Percentiles rank a stretch among this genome's conserved stretches.
Conservation (phyloP, 1,140 invertebrate genomes). For the Nylanderia fulva region DNA sequence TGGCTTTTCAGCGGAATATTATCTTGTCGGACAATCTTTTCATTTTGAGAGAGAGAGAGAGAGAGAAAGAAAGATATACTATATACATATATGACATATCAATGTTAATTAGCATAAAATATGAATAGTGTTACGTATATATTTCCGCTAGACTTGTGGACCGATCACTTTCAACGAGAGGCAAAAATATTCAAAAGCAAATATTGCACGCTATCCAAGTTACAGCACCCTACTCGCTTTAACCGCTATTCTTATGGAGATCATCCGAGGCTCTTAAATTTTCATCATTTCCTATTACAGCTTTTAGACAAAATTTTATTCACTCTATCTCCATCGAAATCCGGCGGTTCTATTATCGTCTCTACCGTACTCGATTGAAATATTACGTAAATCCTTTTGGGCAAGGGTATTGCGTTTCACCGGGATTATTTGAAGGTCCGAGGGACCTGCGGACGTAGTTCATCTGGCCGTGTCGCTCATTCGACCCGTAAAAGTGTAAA, state of each 20-base stretch:
- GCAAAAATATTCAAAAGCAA: slow-evolving; percentile 1
- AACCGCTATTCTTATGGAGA: background rate
- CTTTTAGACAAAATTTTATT: slow-evolving; percentile 64
- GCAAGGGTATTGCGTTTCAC: slow-evolving; percentile 40
- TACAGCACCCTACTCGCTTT: background rate
- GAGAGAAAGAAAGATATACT: background rate
- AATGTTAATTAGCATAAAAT: background rate
- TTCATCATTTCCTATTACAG: slow-evolving; percentile 38
- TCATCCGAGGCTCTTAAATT: background rate
- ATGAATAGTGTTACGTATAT: background rate
- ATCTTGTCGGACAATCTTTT: background rate
- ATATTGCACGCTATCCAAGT: background rate
- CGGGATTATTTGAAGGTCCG: slow-evolving; percentile 65
- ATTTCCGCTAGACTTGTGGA: background rate
- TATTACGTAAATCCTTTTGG: slow-evolving; percentile 70
- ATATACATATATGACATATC: background rate
- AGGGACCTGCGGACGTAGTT: no score
- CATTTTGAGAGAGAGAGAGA: no score
- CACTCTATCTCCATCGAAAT: slow-evolving; percentile 57
- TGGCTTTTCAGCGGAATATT: background rate
- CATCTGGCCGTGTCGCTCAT: no score
- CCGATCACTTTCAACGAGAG: background rate
- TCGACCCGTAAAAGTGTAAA: slow-evolving; percentile 63
- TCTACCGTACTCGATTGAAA: slow-evolving; percentile 64
- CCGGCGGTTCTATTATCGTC: slow-evolving; percentile 67